A percentile compares a stretch with the other conserved stretches of the same genome.
phyloP scores from a whole-genome alignment of 2,888 invertebrate species.

The Oasisia sp. region DNA sequence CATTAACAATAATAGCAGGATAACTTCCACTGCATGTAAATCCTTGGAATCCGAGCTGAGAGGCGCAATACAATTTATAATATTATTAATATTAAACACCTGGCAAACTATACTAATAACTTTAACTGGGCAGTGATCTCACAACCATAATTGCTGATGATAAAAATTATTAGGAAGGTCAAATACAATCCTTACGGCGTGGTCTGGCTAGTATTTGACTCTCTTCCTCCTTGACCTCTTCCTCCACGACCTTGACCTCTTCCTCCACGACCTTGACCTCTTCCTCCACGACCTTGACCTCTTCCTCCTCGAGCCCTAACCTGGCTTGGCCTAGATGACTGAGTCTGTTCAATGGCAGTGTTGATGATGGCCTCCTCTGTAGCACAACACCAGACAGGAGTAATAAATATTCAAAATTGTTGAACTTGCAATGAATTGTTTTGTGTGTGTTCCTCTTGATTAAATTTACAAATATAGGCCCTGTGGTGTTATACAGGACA shows the following conservation, averaged over 20 bases:
- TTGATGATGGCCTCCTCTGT: conserved; percentile 43
- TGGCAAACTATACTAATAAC: background rate
- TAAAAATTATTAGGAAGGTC: background rate
- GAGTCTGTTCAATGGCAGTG: conserved; percentile 40
- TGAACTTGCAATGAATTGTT: background rate
- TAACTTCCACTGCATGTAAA: too few relatives aligned
- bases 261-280: conserved; percentile 35
- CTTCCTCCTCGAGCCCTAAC: conserved; percentile 25
- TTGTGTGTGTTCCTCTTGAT: too few relatives aligned
- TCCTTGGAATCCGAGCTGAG: too few relatives aligned
- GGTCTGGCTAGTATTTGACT: background rate
- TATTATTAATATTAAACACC: background rate
- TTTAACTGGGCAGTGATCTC: background rate
- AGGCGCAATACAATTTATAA: background rate
- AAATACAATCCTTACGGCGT: background rate
- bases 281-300: conserved; percentile 30
- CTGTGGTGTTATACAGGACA: too few relatives aligned
- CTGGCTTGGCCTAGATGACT: conserved; percentile 25
- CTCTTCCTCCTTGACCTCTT: conserved; percentile 35
- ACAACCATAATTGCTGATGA: background rate
- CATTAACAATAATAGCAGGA: background rate
- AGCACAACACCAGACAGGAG: background rate
- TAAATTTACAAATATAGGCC: too few relatives aligned
- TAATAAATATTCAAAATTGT: background rate
- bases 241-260: conserved; percentile 30